Evolutionary conservation across 2,113 vertebrate species (phyloP).

Genomic region (Oreochromis niloticus): DNA sequence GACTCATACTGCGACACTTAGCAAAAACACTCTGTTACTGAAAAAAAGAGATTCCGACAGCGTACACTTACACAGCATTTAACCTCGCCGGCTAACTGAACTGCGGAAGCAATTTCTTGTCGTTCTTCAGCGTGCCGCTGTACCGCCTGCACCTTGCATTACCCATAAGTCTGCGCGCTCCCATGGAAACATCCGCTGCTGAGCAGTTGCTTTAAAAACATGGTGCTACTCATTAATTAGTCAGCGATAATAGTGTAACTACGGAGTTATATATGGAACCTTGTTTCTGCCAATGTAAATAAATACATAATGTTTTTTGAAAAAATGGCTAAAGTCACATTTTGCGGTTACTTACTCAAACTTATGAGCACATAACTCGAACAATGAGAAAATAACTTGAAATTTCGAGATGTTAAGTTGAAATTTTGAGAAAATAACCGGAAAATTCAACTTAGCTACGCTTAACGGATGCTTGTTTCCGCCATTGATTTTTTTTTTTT

Average conservation of each 20-base stretch:
- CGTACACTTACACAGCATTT: neutral
- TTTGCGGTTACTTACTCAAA: neutral
- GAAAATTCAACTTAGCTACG: neutral
- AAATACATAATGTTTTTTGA: neutral
- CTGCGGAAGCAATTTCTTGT: conserved; percentile 28
- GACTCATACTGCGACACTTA: conserved; percentile 42
- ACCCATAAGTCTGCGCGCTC: conserved; percentile 67
- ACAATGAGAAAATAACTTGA: neutral
- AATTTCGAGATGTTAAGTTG: neutral
- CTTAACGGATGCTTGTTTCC: neutral
- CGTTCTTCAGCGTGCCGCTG: conserved; percentile 62
- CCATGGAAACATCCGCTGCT: conserved; percentile 25
- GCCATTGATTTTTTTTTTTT: fast-evolving
- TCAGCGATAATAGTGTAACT: neutral
- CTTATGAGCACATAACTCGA: neutral
- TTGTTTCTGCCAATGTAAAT: neutral
- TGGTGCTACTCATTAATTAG: neutral
- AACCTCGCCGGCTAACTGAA: neutral
- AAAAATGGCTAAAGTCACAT: neutral
- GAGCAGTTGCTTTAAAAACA: neutral
- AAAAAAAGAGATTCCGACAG: neutral
- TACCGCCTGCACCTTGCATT: conserved; percentile 49
- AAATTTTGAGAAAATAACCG: neutral
- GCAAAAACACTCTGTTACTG: neutral
- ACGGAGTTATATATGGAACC: neutral